Evolutionary conservation across 1,140 invertebrate species (phyloP), one percentile per base, ranked within the genome.

Genomic region (Gonioctena quinquepunctata): DNA sequence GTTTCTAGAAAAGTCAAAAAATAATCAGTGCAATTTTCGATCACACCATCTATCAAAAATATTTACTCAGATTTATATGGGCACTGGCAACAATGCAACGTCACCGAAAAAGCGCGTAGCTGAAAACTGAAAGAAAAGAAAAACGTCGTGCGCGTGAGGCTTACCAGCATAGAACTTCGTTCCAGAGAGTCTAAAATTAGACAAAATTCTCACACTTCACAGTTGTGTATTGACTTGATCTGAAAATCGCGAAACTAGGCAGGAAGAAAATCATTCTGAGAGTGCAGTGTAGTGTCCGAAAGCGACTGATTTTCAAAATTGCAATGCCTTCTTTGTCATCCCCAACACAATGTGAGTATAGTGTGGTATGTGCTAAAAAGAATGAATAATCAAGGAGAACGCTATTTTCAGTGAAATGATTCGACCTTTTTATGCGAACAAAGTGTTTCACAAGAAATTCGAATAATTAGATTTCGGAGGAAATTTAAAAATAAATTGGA

Each of bases 271-370:
- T n/a, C n/a, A n/a, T n/a, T n/a, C n/a, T 61, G 27, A 48, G 26
- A 64, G 68, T 69, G 68, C 49, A 48, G 52, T 72, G 70, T 61
- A 42, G 64, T 68, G 56, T 16, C 23, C 59, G 25, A n/a, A n/a
- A n/a, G n/a, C n/a, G n/a, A n/a, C n/a, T n/a, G n/a, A n/a, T n/a
- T n/a, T 42, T 23, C 13, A 33, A 22, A 23, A 48, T 19, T 25
- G 48, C 26, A 33, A 75, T 75, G 73, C 73, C 73, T 54, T 75
- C 73, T 16, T 70, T 75, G 26, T 75, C 73, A 49, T 75, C 73
- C 13, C 73, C 73, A 13, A 75, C 73, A 56, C 73, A 75, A 64
- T 72, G 73, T 75, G 56, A 75, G 73, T 75, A 63, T n/a, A n/a
- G n/a, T n/a, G n/a, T n/a, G n/a, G n/a, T n/a, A n/a, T n/a, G n/a